Evolutionary conservation across 2,797 vertebrate species (phyloP).

Genomic region (Hydrolagus colliei): DNA sequence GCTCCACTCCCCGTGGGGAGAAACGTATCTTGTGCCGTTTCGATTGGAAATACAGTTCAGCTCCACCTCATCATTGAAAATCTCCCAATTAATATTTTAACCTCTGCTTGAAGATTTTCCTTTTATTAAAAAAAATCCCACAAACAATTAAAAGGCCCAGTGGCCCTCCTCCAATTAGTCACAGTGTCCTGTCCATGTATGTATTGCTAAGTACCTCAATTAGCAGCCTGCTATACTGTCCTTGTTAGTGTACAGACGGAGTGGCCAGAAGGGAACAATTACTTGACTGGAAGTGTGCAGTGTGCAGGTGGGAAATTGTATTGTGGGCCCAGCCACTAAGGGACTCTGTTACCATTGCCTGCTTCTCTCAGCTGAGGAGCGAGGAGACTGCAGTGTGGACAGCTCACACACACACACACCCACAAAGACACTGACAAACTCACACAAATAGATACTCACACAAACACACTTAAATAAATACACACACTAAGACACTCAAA

Average conservation of each 20-base stretch:
- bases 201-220: constrained; percentile 48
- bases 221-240: constrained; percentile 42
- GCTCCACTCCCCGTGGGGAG: no score
- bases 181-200: constrained; percentile 46
- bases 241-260: constrained; percentile 47
- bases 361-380: constrained; percentile 32
- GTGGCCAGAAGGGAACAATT: constrained; percentile 52
- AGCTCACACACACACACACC: constrained; percentile 1
- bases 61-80: not conserved
- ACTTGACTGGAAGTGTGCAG: constrained; percentile 41
- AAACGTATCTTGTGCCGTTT: not conserved
- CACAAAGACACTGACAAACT: no score
- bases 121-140: constrained; percentile 43
- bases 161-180: constrained; percentile 51
- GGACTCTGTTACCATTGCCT: constrained; percentile 36
- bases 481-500: no score
- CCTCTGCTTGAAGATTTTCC: constrained; percentile 47
- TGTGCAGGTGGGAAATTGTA: constrained; percentile 38
- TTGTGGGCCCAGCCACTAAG: constrained; percentile 30
- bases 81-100: constrained; percentile 12
- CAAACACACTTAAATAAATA: no score
- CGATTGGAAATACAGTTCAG: not conserved
- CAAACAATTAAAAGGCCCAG: constrained; percentile 60
- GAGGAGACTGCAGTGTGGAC: constrained; percentile 39
- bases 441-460: no score